Percentiles rank a stretch among this genome's conserved stretches.
Evolutionary conservation across 2,797 vertebrate genomes (phyloP).

Genomic region (Gymnopithys bicolor): DNA sequence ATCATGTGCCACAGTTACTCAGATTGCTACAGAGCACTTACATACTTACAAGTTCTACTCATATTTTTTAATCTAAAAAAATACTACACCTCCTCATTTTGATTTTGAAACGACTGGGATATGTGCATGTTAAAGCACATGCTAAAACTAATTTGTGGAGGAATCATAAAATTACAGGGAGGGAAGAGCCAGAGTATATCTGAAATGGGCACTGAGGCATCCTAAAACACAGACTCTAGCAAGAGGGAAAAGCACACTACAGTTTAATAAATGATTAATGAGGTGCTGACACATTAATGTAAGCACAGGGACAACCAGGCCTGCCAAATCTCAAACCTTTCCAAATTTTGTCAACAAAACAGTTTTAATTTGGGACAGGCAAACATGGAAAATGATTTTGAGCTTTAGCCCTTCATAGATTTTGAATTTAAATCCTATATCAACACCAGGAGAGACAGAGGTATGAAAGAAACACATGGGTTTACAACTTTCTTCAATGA

Average conservation of each 20-base stretch:
- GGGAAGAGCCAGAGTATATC: constrained; percentile 45
- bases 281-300: constrained; percentile 72
- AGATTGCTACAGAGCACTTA: constrained; percentile 26
- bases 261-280: constrained; percentile 74
- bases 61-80: constrained; percentile 66
- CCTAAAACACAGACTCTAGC: constrained; percentile 60
- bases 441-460: constrained; percentile 46
- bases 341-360: constrained; percentile 78
- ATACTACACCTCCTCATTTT: constrained; percentile 43
- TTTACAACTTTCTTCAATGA: constrained; percentile 59
- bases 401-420: constrained; percentile 51
- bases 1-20: constrained; percentile 3
- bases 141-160: constrained; percentile 64
- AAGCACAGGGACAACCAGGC: constrained; percentile 64
- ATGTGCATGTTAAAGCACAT: constrained; percentile 59
- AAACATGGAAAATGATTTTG: constrained; percentile 69
- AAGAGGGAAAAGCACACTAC: constrained; percentile 52
- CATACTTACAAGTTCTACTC: constrained; percentile 10
- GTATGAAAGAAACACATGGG: constrained; percentile 40
- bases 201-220: constrained; percentile 48
- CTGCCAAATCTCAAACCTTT: constrained; percentile 74
- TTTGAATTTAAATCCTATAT: constrained; percentile 64
- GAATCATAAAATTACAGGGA: constrained; percentile 59
- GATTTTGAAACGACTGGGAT: constrained; percentile 45
- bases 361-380: constrained; percentile 73